Percentiles rank a stretch among this genome's conserved stretches.
Evolutionary conservation across 2,797 vertebrate genomes (phyloP).

Genomic region (Parauchenoglanis punctatus): DNA sequence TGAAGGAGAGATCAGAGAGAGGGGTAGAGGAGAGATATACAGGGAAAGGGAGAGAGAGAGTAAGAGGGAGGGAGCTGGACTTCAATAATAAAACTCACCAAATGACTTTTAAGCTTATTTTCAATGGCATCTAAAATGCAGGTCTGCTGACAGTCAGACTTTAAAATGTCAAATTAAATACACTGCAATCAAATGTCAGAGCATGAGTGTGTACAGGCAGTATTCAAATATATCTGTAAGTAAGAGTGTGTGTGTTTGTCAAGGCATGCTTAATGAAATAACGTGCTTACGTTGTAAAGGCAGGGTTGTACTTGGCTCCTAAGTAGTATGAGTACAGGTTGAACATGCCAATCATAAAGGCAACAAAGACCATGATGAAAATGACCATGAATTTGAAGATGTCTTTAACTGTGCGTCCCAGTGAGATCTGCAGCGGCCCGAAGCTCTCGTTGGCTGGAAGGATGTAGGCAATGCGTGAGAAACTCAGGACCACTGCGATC

Average conservation of each 20-base stretch:
- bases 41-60: neutral
- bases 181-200: neutral
- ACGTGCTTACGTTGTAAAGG: slow-evolving; percentile 91
- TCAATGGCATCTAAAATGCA: slow-evolving; percentile 1
- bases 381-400: slow-evolving; percentile 99
- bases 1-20: slow-evolving; percentile 6
- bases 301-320: slow-evolving; percentile 96
- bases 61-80: neutral
- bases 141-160: slow-evolving; percentile 17
- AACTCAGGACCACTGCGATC: slow-evolving; percentile 94
- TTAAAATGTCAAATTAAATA: slow-evolving; percentile 16
- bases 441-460: slow-evolving; percentile 97
- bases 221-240: neutral
- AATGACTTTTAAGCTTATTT: neutral
- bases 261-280: neutral
- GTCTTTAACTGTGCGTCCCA: slow-evolving; percentile 95
- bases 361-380: slow-evolving; percentile 98
- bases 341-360: slow-evolving; percentile 99
- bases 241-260: slow-evolving; percentile 25
- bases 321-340: slow-evolving; percentile 98
- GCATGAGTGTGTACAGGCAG: neutral
- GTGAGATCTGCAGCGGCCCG: slow-evolving; percentile 93
- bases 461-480: slow-evolving; percentile 97
- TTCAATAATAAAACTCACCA: slow-evolving; percentile 6
- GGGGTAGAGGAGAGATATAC: neutral